Percentiles rank a stretch among this genome's conserved stretches.
Evolutionary conservation across 2,113 vertebrate genomes (phyloP).

Genomic region (Nerophis ophidion): DNA sequence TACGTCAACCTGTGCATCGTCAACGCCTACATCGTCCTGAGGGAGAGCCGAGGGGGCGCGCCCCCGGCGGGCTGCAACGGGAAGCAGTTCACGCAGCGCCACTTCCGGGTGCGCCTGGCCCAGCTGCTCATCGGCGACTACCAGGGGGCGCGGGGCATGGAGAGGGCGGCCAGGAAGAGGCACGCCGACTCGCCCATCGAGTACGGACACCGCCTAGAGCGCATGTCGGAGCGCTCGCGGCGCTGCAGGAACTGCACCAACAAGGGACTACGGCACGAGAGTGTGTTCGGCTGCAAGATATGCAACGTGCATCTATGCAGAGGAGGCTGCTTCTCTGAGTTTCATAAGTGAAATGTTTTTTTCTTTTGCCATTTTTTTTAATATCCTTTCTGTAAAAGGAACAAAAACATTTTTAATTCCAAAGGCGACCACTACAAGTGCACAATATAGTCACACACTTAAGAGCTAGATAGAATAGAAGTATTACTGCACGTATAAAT

Average conservation of each 20-base stretch:
- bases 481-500: slow-evolving; percentile 73
- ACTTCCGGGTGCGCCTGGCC: slow-evolving; percentile 75
- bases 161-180: slow-evolving; percentile 73
- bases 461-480: slow-evolving; percentile 69
- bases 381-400: slow-evolving; percentile 55
- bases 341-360: slow-evolving; percentile 72
- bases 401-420: slow-evolving; percentile 63
- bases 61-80: slow-evolving; percentile 70
- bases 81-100: slow-evolving; percentile 76
- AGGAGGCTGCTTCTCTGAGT: slow-evolving; percentile 78
- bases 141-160: slow-evolving; percentile 75
- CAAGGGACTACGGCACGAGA: slow-evolving; percentile 76
- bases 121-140: slow-evolving; percentile 80
- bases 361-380: slow-evolving; percentile 18
- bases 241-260: slow-evolving; percentile 79
- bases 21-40: slow-evolving; percentile 73
- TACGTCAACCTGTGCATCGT: slow-evolving; percentile 78
- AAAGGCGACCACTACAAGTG: slow-evolving; percentile 73
- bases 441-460: slow-evolving; percentile 70
- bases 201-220: slow-evolving; percentile 78
- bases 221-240: slow-evolving; percentile 77
- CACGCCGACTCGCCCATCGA: slow-evolving; percentile 77
- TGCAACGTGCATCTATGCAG: slow-evolving; percentile 79
- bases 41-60: slow-evolving; percentile 67
- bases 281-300: slow-evolving; percentile 79